Percentiles rank a stretch among this genome's conserved stretches.
Evolutionary conservation across 2,888 invertebrate species (phyloP).

Genomic region (Ecliptopera silaceata): DNA sequence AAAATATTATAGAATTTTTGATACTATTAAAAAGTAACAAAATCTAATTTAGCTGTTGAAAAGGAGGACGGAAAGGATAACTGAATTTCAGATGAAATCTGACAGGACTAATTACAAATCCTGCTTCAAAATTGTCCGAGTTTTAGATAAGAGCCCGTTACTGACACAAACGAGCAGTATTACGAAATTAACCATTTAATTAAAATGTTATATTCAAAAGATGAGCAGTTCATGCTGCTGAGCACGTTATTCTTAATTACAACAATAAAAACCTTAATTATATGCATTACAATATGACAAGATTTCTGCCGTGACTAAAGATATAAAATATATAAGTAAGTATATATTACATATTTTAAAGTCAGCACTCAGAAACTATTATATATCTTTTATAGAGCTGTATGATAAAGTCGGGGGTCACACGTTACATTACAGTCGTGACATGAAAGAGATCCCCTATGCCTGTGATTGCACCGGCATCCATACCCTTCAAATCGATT

Average conservation of each 20-base stretch:
- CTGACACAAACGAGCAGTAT: slow-evolving; percentile 11
- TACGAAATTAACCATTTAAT: slow-evolving; percentile 1
- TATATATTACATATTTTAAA: too few species aligned
- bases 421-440: too few species aligned
- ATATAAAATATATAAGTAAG: too few species aligned
- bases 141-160: slow-evolving; percentile 21
- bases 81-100: slow-evolving; percentile 47
- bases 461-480: too few species aligned
- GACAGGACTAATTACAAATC: slow-evolving; percentile 46
- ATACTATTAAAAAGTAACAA: slow-evolving; percentile 10
- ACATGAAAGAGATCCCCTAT: too few species aligned
- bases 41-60: slow-evolving; percentile 17
- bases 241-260: neutral
- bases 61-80: slow-evolving; percentile 43
- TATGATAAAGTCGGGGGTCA: too few species aligned
- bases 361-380: too few species aligned
- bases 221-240: neutral
- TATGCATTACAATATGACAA: too few species aligned
- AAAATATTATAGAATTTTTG: neutral
- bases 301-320: too few species aligned
- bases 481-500: too few species aligned
- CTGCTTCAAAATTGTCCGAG: slow-evolving; percentile 36
- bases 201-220: neutral
- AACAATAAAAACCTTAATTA: neutral
- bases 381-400: too few species aligned